Evolutionary conservation across 2,113 vertebrate genomes (phyloP), one percentile per base, ranked within the genome.

Genomic region (Taxidea taxus): DNA sequence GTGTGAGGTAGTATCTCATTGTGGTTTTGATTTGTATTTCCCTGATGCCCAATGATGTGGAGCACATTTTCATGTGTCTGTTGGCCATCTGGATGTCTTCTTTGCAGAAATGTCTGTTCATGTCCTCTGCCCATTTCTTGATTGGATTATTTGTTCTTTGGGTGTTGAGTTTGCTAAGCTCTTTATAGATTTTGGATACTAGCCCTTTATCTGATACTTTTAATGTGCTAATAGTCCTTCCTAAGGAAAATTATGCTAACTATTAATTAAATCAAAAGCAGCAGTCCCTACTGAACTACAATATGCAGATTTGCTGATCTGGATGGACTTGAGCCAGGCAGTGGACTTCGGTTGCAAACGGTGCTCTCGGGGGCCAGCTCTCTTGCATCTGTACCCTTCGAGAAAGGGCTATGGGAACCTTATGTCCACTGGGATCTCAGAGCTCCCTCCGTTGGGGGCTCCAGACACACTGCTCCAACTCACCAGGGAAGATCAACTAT

Each of bases 141-240:
- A n/a, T n/a, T n/a, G n/a, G n/a, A n/a, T n/a, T n/a, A n/a, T n/a
- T n/a, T n/a, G n/a, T n/a, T n/a, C n/a, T n/a, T n/a, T n/a, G n/a
- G n/a, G n/a, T n/a, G n/a, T n/a, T n/a, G n/a, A n/a, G n/a, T n/a
- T n/a, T n/a, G n/a, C n/a, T n/a, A n/a, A n/a, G n/a, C n/a, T n/a
- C n/a, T n/a, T n/a, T n/a, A n/a, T n/a, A n/a, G n/a, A n/a, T n/a
- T n/a, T n/a, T n/a, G n/a, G n/a, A n/a, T n/a, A n/a, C n/a, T n/a
- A n/a, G n/a, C n/a, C n/a, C n/a, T n/a, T n/a, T n/a, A n/a, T n/a
- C n/a, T n/a, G n/a, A n/a, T 93, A 60, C 34, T 80, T 93, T 39
- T 49, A 49, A 92, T 78, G 84, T 85, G 92, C 75, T 97, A 85
- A 94, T 49, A 74, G 87, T 77, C 51, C 92, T 97, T 98, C 85